phyloP scores from a whole-genome alignment of 2,113 vertebrate species.

The Pseudopipra pipra region DNA sequence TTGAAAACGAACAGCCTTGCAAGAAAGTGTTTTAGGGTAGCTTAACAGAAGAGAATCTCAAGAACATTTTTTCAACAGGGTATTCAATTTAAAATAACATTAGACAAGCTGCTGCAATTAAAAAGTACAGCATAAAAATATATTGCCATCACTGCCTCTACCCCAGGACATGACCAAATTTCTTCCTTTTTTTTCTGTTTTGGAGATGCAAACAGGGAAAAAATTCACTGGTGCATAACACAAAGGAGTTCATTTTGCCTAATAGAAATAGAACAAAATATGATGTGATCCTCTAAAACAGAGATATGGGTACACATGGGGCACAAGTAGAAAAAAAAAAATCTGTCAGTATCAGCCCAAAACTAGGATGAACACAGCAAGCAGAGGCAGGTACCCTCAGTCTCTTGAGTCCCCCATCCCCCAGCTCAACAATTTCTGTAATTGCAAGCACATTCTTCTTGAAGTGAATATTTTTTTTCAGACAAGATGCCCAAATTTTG shows the following conservation, averaged over 20 bases:
- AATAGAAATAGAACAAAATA: not conserved
- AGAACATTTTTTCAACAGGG: not conserved
- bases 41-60: not conserved
- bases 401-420: not conserved
- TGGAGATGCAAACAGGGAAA: not conserved
- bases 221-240: not conserved
- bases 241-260: not conserved
- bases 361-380: not conserved
- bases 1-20: not conserved
- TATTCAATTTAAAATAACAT: conserved; percentile 14
- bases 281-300: not conserved
- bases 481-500: not conserved
- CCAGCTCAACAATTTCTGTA: not conserved
- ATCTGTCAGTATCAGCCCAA: not conserved
- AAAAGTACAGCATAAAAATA: not conserved
- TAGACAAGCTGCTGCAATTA: not conserved
- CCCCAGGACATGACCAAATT: not conserved
- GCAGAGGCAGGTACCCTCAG: not conserved
- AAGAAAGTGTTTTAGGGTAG: not conserved
- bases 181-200: not conserved
- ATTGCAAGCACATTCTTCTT: not conserved
- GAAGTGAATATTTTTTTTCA: not conserved
- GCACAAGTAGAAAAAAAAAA: not conserved
- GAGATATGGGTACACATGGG: not conserved
- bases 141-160: not conserved